Conservation (phyloP, 2,797 vertebrate genomes). For the Chelmon rostratus region DNA sequence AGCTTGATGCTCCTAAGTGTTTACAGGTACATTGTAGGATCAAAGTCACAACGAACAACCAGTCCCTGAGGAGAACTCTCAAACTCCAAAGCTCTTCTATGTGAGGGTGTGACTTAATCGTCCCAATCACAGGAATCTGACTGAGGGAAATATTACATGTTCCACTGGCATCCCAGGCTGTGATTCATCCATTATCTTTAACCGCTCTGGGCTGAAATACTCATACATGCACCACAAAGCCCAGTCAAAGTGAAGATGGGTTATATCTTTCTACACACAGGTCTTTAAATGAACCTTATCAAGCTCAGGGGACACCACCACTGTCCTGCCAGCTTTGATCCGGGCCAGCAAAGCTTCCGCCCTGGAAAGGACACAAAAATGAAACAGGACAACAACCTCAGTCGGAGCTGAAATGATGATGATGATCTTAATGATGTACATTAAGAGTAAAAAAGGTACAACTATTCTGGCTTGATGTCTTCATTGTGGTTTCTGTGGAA, state of each 20-base stretch:
- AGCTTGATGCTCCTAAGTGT: not conserved
- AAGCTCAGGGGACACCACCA: conserved; percentile 84
- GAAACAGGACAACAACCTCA: not conserved
- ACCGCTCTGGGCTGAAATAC: conserved; percentile 66
- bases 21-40: not conserved
- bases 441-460: conserved; percentile 18
- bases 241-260: conserved; percentile 84
- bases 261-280: conserved; percentile 66
- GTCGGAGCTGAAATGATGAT: no score
- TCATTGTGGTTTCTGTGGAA: conserved; percentile 28
- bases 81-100: not conserved
- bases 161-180: conserved; percentile 82
- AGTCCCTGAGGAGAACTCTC: not conserved
- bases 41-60: not conserved
- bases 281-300: conserved; percentile 82
- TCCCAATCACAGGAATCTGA: not conserved
- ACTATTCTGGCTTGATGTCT: not conserved
- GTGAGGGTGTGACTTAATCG: not conserved
- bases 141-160: not conserved
- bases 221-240: conserved; percentile 85
- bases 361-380: conserved; percentile 62
- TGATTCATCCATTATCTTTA: conserved; percentile 71
- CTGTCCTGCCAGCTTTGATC: conserved; percentile 83
- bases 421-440: conserved; percentile 38
- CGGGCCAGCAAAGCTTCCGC: conserved; percentile 83